Evolutionary conservation across 2,113 vertebrate species (phyloP).

Genomic region (Loxodonta africana): DNA sequence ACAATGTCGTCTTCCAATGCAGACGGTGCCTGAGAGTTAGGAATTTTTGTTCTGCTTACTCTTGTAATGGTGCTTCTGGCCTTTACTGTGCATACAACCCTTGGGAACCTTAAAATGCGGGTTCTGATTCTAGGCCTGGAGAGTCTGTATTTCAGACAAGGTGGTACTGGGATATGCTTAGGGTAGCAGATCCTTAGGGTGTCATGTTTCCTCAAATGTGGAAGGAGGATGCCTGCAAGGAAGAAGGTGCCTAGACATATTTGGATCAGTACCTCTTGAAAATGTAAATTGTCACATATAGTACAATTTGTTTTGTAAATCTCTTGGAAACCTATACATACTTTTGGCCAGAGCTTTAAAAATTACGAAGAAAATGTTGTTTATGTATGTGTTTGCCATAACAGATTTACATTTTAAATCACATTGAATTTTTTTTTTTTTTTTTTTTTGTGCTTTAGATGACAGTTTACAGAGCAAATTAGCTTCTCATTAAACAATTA

Average conservation of each 20-base stretch:
- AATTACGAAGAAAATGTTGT: background rate
- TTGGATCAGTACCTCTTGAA: background rate
- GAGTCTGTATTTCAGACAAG: background rate
- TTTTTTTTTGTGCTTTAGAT: too few species aligned
- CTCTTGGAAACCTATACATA: background rate
- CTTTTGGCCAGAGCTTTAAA: background rate
- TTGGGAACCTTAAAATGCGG: background rate
- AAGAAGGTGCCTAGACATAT: background rate
- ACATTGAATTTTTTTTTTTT: too few species aligned
- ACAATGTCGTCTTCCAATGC: fast-evolving
- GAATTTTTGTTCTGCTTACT: fast-evolving
- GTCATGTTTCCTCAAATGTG: fast-evolving
- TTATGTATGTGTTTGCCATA: background rate
- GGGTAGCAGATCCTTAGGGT: background rate
- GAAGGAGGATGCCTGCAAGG: too few species aligned
- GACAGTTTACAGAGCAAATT: too few species aligned
- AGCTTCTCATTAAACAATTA: too few species aligned
- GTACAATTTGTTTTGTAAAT: background rate
- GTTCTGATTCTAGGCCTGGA: background rate
- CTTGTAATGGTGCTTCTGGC: background rate
- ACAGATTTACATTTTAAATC: background rate
- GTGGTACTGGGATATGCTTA: background rate
- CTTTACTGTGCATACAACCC: background rate
- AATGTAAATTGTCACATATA: background rate
- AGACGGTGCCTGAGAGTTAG: background rate